Percentiles rank a stretch among this genome's conserved stretches.
These are phyloP conservation scores for Chiroxiphia lanceolata DNA, from an alignment of 2,797 vertebrate species.

Conservation along the genomic window DNA sequence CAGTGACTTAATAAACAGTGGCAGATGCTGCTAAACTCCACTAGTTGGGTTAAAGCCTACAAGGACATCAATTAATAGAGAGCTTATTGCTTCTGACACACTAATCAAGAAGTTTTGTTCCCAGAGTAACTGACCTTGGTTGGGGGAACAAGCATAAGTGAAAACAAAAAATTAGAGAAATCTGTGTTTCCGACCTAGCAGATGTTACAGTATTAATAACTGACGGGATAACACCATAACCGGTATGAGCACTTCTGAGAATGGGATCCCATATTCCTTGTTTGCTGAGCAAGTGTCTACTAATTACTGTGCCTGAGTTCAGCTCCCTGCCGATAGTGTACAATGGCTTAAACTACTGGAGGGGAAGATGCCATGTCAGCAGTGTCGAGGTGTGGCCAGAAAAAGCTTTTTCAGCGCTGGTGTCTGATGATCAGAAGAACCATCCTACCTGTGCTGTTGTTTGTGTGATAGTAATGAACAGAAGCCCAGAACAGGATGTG, in stretches of 20 bases:
- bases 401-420: neutral
- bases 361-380: neutral
- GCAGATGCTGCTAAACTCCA: constrained; percentile 58
- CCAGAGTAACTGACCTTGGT: neutral
- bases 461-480: neutral
- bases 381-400: neutral
- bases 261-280: neutral
- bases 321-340: neutral
- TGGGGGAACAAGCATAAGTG: neutral
- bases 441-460: neutral
- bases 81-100: constrained; percentile 61
- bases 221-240: neutral
- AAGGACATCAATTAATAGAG: constrained; percentile 54
- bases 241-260: neutral
- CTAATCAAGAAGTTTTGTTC: constrained; percentile 42
- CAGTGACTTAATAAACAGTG: constrained; percentile 56
- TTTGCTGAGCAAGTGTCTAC: neutral
- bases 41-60: constrained; percentile 31
- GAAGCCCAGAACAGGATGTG: neutral
- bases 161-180: constrained; percentile 6
- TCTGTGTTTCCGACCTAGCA: neutral
- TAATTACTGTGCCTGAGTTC: neutral
- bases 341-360: neutral
- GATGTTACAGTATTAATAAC: neutral
- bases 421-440: neutral